A percentile compares a stretch with the other conserved stretches of the same genome.
These are phyloP conservation scores for Agapetus fuscipes DNA, from an alignment of 2,888 invertebrate genomes.

Conservation along the genomic window DNA sequence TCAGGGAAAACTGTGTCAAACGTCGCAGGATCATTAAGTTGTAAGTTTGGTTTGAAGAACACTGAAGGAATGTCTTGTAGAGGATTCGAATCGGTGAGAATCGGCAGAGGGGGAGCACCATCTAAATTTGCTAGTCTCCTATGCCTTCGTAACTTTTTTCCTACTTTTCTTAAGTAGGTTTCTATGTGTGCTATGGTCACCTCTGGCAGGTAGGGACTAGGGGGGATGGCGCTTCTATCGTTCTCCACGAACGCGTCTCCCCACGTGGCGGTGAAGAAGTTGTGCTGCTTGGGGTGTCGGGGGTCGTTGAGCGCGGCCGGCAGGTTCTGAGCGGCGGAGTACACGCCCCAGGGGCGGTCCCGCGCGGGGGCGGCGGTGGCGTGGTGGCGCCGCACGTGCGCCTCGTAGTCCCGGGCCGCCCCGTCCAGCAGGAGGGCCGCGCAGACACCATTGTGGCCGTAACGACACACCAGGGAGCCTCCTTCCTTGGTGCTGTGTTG, in stretches of 20 bases:
- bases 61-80: conserved; percentile 72
- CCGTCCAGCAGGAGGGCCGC: conserved; percentile 82
- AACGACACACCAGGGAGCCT: conserved; percentile 77
- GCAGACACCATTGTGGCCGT: conserved; percentile 81
- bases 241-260: conserved; percentile 85
- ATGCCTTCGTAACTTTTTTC: conserved; percentile 55
- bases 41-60: conserved; percentile 71
- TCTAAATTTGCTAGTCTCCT: conserved; percentile 39
- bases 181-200: conserved; percentile 80
- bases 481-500: conserved; percentile 78
- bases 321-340: conserved; percentile 86
- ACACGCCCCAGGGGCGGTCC: conserved; percentile 69
- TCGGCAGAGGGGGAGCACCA: conserved; percentile 28
- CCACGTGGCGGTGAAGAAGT: conserved; percentile 97
- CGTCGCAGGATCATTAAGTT: conserved; percentile 67
- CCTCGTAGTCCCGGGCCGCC: conserved; percentile 72
- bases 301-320: conserved; percentile 96
- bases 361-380: conserved; percentile 29
- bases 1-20: conserved; percentile 80
- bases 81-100: conserved; percentile 29
- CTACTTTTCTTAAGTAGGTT: conserved; percentile 71
- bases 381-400: conserved; percentile 67
- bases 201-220: conserved; percentile 74
- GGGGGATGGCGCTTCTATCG: conserved; percentile 61
- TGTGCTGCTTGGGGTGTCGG: conserved; percentile 76